Percentiles rank a stretch among this genome's conserved stretches.
These are phyloP conservation scores for Adelges cooleyi DNA, from an alignment of 1,140 invertebrate species.

Conservation along the genomic window DNA sequence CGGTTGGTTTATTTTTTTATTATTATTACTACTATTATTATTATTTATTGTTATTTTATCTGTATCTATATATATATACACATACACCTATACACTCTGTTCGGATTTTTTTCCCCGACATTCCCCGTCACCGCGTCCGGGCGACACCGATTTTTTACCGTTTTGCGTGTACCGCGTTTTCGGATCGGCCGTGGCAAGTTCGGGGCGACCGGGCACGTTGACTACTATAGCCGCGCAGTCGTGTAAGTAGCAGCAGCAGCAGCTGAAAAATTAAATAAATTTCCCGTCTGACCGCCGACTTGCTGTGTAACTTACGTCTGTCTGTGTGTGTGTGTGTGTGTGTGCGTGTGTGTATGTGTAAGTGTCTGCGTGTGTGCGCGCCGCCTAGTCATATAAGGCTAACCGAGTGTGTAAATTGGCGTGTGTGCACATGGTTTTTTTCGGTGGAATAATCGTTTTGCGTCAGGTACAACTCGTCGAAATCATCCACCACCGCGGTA, in stretches of 20 bases:
- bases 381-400: constrained; percentile 11
- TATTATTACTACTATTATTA: no score
- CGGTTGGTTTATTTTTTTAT: background rate
- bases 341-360: background rate
- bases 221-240: background rate
- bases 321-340: background rate
- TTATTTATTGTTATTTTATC: no score
- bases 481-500: background rate
- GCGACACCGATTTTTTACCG: no score
- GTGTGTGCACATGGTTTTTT: constrained; percentile 19
- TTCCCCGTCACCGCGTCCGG: no score
- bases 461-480: background rate
- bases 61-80: no score
- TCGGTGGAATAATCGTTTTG: background rate
- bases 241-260: background rate
- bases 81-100: no score
- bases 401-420: background rate
- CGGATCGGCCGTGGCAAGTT: no score
- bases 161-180: no score
- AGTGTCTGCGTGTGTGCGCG: no score
- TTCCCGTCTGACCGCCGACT: background rate
- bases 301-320: background rate
- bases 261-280: background rate
- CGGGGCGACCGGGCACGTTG: no score
- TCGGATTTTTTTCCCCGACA: no score